These are phyloP conservation scores for Clunio marinus DNA, from an alignment of 2,888 invertebrate genomes.

Conservation along the genomic window DNA sequence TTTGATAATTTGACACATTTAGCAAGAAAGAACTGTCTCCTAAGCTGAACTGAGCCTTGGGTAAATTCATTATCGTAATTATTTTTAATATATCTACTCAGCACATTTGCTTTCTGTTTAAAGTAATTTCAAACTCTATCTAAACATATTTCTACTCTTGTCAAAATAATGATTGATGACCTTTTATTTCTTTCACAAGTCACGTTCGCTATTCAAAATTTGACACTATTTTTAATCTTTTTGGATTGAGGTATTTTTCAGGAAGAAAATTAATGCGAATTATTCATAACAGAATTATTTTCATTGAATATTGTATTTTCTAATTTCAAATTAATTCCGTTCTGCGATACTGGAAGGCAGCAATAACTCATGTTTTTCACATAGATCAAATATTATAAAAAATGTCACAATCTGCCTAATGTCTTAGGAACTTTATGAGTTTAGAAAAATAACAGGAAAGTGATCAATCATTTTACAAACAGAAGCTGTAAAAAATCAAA, in stretches of 20 bases:
- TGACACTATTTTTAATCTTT: conserved; percentile 27
- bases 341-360: background rate
- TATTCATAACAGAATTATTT: conserved; percentile 26
- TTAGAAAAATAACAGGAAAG: conserved; percentile 26
- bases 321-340: conserved; percentile 13
- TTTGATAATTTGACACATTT: conserved; percentile 5
- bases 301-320: background rate
- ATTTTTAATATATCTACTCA: conserved; percentile 30
- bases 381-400: conserved; percentile 20
- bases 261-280: background rate
- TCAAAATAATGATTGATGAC: conserved; percentile 34
- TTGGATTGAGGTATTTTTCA: conserved; percentile 20
- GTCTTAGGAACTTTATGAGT: conserved; percentile 5
- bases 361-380: conserved; percentile 1
- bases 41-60: too few relatives aligned
- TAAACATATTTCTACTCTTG: conserved; percentile 14
- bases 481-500: conserved; percentile 27
- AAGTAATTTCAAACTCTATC: background rate
- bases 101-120: conserved; percentile 28
- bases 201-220: background rate
- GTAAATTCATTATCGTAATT: conserved; percentile 36
- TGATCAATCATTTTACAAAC: conserved; percentile 34
- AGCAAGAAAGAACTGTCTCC: conserved; percentile 7
- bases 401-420: conserved; percentile 38
- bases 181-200: conserved; percentile 19